Evolutionary conservation across 92 coral and sea anemone genomes (phyloP), one percentile per base, ranked within the genome.

Genomic region (Parazoanthus atlanticus): DNA sequence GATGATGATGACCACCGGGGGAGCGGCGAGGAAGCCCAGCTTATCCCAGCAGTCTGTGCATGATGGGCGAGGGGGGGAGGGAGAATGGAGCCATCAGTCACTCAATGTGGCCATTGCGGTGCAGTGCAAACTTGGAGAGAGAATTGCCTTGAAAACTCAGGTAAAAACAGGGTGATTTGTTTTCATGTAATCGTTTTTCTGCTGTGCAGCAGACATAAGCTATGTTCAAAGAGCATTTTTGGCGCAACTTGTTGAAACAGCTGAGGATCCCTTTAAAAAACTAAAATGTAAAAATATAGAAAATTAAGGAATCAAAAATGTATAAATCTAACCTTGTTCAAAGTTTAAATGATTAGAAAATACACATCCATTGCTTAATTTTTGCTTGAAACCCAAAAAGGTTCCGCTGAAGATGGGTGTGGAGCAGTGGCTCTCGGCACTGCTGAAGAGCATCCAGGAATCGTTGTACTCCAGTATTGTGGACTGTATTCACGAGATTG

Each of bases 111-210:
- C 99, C 28, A 92, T 91, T 21, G 97, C 92, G 40, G 98, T 97
- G 16, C 90, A 76, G 26, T 97, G 98, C n/a, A 95, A 85, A 32
- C 91, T 92, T 12, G 98, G 99, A 38, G 99, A 97, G 52, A 91
- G 91, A 16, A 85, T 97, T 30, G 89, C 88, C 77, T 89, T 97
- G 8, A 93, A 90, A 83, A 93, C 90, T 49, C 93, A 95, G 96
- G 99, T 97, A 84, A 82, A 28, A n/a, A n/a, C 5, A 5, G 5
- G 21, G 72, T 52, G 1, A 13, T 52, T 1, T 52, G 0, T 52
- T 52, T 52, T 52, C 58, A 52, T 52, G 19, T 52, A 0, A 52
- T 52, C 21, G 19, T 16, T 52, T 52, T 52, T 52, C 5, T 52
- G 17, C 58, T 52, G 3, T 52, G 58, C 19, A 12, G 58, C 0